Base-by-base conservation (phyloP, 2,113 vertebrate species). In the Pimephales promelas region DNA sequence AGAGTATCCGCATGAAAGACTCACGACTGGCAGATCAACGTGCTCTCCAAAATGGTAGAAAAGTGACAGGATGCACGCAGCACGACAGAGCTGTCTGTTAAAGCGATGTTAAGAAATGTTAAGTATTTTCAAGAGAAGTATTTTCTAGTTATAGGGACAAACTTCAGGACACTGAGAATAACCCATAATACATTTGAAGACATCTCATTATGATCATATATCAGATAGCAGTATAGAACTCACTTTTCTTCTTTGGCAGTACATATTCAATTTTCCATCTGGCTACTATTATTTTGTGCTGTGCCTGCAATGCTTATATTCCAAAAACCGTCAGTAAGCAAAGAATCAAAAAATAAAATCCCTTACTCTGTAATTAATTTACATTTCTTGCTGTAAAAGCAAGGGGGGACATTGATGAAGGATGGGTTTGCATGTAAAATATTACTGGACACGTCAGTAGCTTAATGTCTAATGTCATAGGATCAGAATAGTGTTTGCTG, bases 401-500 rank as follows among this genome's bases (percentile, higher is more conserved):
- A 70, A 22, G 16, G 18, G 34, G 18, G 9, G 11, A 43, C 10
- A 40, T 24, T n/a, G n/a, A 3, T 20, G 36, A 78, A 43, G 24
- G 24, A 5, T 61, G 24, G 57, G 85, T 64, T 36, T 43, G 49
- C 74, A 59, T 66, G 77, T 78, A 75, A 74, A 79, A 82, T 83
- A 52, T 85, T 81, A 81, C 87, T 49, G 74, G 56, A 83, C 28
- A 13, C 16, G n/a, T 75, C 26, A 79, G 79, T 59, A 47, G 73
- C 34, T 31, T 66, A 59, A 78, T 85, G 86, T 82, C 31, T 45
- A 79, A 87, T 86, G 85, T 84, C 82, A 57, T 40, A 43, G 26
- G 45, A 83, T 84, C 85, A 79, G 83, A 84, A 78, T 86, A 83
- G 73, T 83, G 79, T 88, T 89, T 87, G 84, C 59, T 59, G 85